Conservation (phyloP, 2,888 invertebrate genomes). For the Choreutis nemorana region DNA sequence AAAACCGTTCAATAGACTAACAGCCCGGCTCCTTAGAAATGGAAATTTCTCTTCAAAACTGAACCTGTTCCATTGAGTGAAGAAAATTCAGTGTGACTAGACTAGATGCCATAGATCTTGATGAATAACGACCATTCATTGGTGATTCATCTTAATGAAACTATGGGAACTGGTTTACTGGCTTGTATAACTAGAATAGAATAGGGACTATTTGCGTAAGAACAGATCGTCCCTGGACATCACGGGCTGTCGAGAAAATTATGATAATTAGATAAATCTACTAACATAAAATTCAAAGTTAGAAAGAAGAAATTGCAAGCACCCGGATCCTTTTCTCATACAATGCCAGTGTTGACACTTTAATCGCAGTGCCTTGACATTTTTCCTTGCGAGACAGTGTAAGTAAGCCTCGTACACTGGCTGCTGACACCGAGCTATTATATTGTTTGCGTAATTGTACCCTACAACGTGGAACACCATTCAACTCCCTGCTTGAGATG, state of each 20-base stretch:
- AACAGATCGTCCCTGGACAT: slow-evolving; percentile 7
- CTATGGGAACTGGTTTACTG: no score
- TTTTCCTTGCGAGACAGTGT: slow-evolving; percentile 30
- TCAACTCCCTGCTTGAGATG: slow-evolving; percentile 34
- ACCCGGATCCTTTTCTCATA: no score
- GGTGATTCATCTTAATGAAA: no score
- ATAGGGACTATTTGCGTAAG: no score
- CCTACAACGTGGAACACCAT: slow-evolving; percentile 24
- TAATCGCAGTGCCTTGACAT: slow-evolving; percentile 28
- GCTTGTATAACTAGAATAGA: no score
- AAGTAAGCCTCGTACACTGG: slow-evolving; percentile 33
- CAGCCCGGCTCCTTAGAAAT: slow-evolving; percentile 48
- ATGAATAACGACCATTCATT: no score
- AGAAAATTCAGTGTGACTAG: slow-evolving; percentile 43
- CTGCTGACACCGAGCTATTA: slow-evolving; percentile 43
- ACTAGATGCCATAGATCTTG: slow-evolving; percentile 37
- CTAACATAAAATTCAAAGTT: no score
- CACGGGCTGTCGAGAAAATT: slow-evolving; percentile 5
- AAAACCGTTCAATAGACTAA: slow-evolving; percentile 22
- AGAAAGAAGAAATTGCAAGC: no score
- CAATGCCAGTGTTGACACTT: slow-evolving; percentile 14
- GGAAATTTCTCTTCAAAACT: slow-evolving; percentile 35
- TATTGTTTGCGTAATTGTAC: slow-evolving; percentile 55
- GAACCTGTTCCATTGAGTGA: slow-evolving; percentile 42
- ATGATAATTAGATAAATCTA: background rate